A percentile compares a stretch with the other conserved stretches of the same genome.
Evolutionary conservation across 64 coral and sea anemone species (phyloP).

Genomic region (Hydrozoanthus tunicans): DNA sequence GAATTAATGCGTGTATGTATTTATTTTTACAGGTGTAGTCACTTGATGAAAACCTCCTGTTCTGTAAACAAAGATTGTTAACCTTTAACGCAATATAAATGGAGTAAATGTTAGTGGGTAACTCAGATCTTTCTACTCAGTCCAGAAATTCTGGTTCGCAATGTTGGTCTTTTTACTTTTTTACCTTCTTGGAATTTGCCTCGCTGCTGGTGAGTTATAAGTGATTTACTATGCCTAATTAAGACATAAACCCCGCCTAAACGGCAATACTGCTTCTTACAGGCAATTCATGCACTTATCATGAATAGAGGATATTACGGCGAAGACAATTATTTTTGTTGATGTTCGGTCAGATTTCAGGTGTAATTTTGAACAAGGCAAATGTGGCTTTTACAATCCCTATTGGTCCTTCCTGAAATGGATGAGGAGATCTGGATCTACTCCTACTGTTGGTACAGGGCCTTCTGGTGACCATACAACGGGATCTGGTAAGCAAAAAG

Average conservation of each 20-base stretch:
- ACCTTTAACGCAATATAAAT: too few relatives aligned
- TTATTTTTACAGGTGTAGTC: too few relatives aligned
- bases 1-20: too few relatives aligned
- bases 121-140: neutral
- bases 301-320: too few relatives aligned
- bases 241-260: neutral
- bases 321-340: neutral
- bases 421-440: neutral
- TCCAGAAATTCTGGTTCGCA: neutral
- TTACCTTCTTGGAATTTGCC: neutral
- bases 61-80: too few relatives aligned
- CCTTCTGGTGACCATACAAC: conserved; percentile 3
- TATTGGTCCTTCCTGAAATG: neutral
- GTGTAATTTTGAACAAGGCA: conserved; percentile 12
- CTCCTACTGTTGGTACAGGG: neutral
- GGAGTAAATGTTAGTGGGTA: too few relatives aligned
- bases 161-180: neutral
- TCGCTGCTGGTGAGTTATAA: neutral
- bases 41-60: too few relatives aligned
- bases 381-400: neutral
- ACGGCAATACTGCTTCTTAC: neutral
- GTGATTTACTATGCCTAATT: neutral
- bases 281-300: too few relatives aligned
- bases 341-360: neutral
- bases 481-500: neutral